Evolutionary conservation across 1,140 invertebrate species (phyloP), one percentile per base, ranked within the genome.

Genomic region (Drosophila micromelanica): DNA sequence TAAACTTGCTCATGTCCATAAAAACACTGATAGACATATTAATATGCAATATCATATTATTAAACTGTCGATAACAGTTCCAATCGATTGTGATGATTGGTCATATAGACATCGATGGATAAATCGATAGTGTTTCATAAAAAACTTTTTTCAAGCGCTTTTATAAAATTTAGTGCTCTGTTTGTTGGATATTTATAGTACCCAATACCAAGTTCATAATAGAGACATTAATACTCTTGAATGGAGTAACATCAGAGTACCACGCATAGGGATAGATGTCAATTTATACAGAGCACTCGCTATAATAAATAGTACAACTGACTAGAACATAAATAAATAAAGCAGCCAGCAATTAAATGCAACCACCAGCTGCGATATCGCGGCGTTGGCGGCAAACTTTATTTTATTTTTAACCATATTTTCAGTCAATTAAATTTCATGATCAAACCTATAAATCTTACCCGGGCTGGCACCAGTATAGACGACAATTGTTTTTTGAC

Each of bases 371-470:
- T 20, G 48, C 35, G 35, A 40, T 5, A 27, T 15, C 20, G 48
- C 23, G 32, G 15, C 35, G 46, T 40, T n/a, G 46, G 12, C 20
- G 38, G 12, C 5, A 9, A 67, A 60, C 55, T 54, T 48, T 61
- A 42, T 69, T 61, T 68, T 73, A 73, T 73, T 72, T 72, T 67
- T 59, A 59, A 72, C 69, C 69, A 82, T 91, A 91, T 90, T 91
- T 91, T 91, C 90, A 91, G 78, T 91, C 90, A 91, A 91, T 91
- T 91, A 91, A 91, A 86, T 91, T 91, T 90, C 76, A 90, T 73
- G 85, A 91, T 90, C 79, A 77, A 73, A 76, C 76, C 67, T 72
- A 90, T 91, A 91, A 91, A 91, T 90, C 79, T 79, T 32, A 48
- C 64, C 46, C 54, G 72, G 13, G 20, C 17, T 42, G 49, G 55